These are phyloP conservation scores for Aegithalos caudatus DNA, from an alignment of 2,113 vertebrate genomes.

Conservation along the genomic window DNA sequence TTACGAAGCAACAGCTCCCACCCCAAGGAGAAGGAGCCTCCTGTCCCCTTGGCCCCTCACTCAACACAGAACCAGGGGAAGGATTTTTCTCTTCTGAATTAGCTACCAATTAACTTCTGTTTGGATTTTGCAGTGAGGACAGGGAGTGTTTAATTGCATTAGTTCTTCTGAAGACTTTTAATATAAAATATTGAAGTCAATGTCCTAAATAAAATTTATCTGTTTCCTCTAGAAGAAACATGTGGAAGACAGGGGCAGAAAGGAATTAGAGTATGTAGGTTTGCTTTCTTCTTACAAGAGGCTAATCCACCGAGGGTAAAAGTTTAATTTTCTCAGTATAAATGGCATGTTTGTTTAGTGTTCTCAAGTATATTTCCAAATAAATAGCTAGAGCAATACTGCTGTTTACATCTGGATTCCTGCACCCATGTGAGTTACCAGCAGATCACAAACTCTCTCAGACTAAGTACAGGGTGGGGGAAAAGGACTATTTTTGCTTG, in stretches of 20 bases:
- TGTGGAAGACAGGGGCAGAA: neutral
- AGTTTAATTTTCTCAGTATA: neutral
- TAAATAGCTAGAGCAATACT: neutral
- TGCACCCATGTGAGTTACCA: neutral
- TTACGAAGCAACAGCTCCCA: neutral
- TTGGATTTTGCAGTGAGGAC: neutral
- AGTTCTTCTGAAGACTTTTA: neutral
- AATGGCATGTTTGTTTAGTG: neutral
- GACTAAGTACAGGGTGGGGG: neutral
- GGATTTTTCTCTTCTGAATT: neutral
- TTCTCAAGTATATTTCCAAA: neutral
- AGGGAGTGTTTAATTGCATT: neutral
- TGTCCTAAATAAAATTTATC: neutral
- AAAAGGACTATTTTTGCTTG: neutral
- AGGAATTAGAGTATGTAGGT: neutral
- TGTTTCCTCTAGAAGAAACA: neutral
- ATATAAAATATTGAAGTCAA: neutral
- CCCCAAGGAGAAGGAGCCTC: neutral
- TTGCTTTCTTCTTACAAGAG: neutral
- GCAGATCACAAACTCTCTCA: neutral
- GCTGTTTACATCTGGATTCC: neutral
- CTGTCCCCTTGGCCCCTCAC: accelerated
- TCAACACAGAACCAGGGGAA: neutral
- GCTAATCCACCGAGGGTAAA: neutral
- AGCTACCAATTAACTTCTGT: neutral